Base-by-base conservation (phyloP, 2,888 invertebrate species). In the Timema podura region DNA sequence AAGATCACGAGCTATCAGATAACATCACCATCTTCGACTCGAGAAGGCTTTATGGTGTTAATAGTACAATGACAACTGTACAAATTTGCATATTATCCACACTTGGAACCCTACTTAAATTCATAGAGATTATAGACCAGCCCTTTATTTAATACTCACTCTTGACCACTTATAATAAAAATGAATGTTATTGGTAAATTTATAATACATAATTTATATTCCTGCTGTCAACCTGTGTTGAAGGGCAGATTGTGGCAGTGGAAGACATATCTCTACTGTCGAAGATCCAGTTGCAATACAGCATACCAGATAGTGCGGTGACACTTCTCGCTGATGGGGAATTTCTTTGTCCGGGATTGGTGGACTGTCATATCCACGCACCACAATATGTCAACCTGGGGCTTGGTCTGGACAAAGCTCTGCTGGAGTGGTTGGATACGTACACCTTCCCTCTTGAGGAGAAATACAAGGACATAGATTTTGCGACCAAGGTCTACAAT, bases 361-460 rank as follows among this genome's bases (percentile, higher is more conserved):
- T 96, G 5, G 96, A 96, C 80, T 91, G 92, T 44, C 96, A 96
- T 79, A 91, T 93, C 10, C 96, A 96, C 83, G 95, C 94, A 0
- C 90, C 93, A 0, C 96, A 96, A 81, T 91, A 91, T 76, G 92
- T 93, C 0, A 95, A 96, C 81, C 83, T 89, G 70, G 96, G 95
- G 0, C 81, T 93, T 11, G 95, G 94, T 0, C 85, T 93, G 74
- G 93, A 95, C 78, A 86, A 87, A 75, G 87, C 90, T 0, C 82
- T 96, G 54, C 79, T 96, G 9, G 91, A 94, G 65, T 96, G 96
- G 96, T 83, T 96, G 8, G 85, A 90, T 45, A 86, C 84, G 6
- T 95, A 95, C 78, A 96, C 95, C 2, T 96, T 92, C 78, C 94
- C 94, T 0, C 81, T 92, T 65, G 96, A 96, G 79, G 86, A 85